Base-by-base conservation (phyloP, 1,140 invertebrate species). In the Cyclargus thomasi region DNA sequence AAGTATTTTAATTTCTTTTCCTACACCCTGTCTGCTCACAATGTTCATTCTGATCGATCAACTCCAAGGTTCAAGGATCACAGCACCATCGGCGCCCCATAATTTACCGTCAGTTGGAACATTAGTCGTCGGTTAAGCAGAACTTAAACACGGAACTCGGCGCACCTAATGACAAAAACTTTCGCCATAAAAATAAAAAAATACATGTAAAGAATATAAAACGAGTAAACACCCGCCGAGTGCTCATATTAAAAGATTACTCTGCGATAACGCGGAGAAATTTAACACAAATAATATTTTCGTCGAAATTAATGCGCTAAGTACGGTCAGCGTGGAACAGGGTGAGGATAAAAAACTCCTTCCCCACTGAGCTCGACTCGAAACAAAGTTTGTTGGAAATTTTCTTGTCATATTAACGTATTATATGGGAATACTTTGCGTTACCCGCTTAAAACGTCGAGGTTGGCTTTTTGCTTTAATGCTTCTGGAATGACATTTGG, bases 81-180 rank as follows among this genome's bases (percentile, higher is more conserved):
- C 8, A 47, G 14, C 14, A 14, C 39, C 39, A 47, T 47, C 39
- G 39, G 14, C 39, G 14, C 39, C 10, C 39, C 3, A 47, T 47
- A 47, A 47, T 16, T 47, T 16, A 47, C 39, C 3, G 39, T 47
- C 14, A 8, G 10, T 8, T 59, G 7, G 20, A 20, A 20, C 55
- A 59, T 59, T 59, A 59, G 55, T 59, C 6, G 55, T 21, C 18
- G 55, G 55, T 59, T 59, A 59, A 59, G 11, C 18, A 59, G 55
- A 18, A 21, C 55, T 59, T 59, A 59, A 59, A 59, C 21, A 59
- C 55, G 55, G 21, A 59, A 59, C 7, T 59, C 21, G 55, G 55
- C 53, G 39, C 39, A 47, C 53, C n/a, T 59, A 59, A 59, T 20
- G 55, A 59, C 55, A 20, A 20, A 59, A 59, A 59, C 55, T 59